phyloP scores from a whole-genome alignment of 2,113 vertebrate species.

The Cheilinus undulatus region DNA sequence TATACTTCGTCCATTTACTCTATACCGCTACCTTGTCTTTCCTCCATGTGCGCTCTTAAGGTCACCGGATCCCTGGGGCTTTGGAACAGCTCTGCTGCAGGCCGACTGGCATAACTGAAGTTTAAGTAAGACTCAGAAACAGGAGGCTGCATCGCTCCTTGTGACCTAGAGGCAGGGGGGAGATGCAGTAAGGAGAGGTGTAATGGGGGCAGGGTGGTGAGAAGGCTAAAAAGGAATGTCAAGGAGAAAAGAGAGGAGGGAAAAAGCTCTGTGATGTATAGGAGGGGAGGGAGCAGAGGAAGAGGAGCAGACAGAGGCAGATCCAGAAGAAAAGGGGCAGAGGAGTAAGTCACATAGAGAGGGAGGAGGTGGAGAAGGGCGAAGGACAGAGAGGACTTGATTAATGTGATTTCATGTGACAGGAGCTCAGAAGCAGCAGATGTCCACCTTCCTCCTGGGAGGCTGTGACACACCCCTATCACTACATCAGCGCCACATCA shows the following conservation, averaged over 20 bases:
- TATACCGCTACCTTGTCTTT: constrained; percentile 34
- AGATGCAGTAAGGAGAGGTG: not conserved
- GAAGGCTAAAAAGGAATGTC: constrained; percentile 35
- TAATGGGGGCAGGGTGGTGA: not conserved
- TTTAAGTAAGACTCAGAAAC: constrained; percentile 68
- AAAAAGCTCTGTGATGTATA: constrained; percentile 36
- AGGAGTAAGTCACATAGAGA: constrained; percentile 15
- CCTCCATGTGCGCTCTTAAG: constrained; percentile 40
- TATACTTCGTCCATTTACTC: constrained; percentile 19
- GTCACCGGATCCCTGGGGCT: constrained; percentile 63
- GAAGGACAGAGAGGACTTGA: constrained; percentile 56
- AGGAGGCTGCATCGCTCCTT: constrained; percentile 47
- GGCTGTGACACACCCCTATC: constrained; percentile 50
- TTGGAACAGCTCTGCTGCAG: constrained; percentile 41
- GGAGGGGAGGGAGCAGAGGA: not conserved
- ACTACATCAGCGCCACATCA: constrained; percentile 57
- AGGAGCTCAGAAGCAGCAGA: constrained; percentile 65
- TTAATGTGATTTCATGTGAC: constrained; percentile 70
- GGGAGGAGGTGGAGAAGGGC: constrained; percentile 22
- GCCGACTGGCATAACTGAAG: constrained; percentile 58
- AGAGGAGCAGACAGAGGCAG: not conserved
- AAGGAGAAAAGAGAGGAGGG: constrained; percentile 38
- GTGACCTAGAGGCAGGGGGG: constrained; percentile 46
- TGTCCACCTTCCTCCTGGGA: constrained; percentile 65
- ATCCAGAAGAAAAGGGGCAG: not conserved